Evolutionary conservation across 2,888 invertebrate species (phyloP).

Genomic region (Dastarcus helophoroides): DNA sequence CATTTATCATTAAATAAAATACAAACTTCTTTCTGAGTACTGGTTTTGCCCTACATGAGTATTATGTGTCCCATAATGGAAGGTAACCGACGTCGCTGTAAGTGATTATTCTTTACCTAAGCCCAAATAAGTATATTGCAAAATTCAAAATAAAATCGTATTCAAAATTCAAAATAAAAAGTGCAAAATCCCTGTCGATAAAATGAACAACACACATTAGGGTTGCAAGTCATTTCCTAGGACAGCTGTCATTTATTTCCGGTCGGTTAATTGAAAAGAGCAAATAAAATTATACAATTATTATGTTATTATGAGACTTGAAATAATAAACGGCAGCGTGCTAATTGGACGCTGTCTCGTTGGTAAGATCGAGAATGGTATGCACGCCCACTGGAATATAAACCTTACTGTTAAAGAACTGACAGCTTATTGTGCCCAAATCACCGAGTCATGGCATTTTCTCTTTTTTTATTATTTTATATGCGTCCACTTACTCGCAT

Average conservation of each 20-base stretch:
- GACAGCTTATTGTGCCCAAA: conserved; percentile 1
- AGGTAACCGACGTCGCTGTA: no score
- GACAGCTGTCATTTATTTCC: conserved; percentile 4
- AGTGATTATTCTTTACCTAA: no score
- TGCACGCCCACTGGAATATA: conserved; percentile 19
- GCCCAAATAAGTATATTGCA: no score
- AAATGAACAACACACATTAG: no score
- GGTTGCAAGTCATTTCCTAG: conserved; percentile 3
- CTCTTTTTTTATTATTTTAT: neutral
- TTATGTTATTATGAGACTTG: conserved; percentile 28
- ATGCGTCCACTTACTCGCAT: neutral
- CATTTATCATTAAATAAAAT: no score
- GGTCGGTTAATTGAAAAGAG: conserved; percentile 25
- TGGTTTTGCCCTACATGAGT: no score
- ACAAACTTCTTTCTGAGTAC: no score
- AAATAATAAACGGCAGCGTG: conserved; percentile 29
- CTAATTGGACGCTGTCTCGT: conserved; percentile 31
- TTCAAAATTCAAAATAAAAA: no score
- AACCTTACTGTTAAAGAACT: conserved; percentile 15
- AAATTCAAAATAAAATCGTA: no score
- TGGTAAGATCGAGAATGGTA: conserved; percentile 26
- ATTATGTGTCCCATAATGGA: no score
- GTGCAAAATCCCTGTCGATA: no score
- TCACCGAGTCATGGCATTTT: conserved; percentile 1
- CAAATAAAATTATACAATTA: conserved; percentile 31